Evolutionary conservation across 1,140 invertebrate species (phyloP), one percentile per base, ranked within the genome.

Genomic region (Dufourea novaeangliae): DNA sequence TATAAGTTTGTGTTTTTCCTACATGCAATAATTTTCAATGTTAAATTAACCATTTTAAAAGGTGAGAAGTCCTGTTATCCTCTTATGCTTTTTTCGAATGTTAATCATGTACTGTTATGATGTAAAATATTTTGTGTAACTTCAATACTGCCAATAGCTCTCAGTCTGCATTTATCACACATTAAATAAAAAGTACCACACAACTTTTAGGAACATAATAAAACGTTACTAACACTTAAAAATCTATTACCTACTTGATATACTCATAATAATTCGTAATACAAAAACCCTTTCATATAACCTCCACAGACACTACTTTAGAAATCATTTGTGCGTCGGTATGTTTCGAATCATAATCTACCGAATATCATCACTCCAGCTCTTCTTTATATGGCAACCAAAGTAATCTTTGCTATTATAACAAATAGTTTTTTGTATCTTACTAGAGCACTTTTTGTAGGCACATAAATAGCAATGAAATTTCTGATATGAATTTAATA

Each of bases 71-170:
- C 7, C 6, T 46, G 2, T n/a, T n/a, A 37, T 34, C 4, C 20
- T 25, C 20, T 17, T 46, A 11, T n/a, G 39, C 44, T 27, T 39
- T 64, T 46, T 44, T 66, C 22, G 39, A 72, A 52, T 46, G 17
- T 46, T 20, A 70, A 34, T 62, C 2, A 25, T n/a, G n/a, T n/a
- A n/a, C 50, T 69, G n/a, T 37, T 25, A 52, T n/a, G 22, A 62
- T 70, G 10, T 62, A 62, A 57, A 52, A 37, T 57, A 57, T 57
- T 41, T 29, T 29, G 29, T 11, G 20, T 52, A 62, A 27, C 37
- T 29, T 3, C 32, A 77, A 82, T 83, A 83, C 82, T 83, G 82
- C 34, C 32, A 64, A 41, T 59, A 56, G 50, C n/a, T 50, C n/a
- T 72, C 50, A 82, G 71, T 78, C 69, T 78, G 72, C 0, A 27